These are phyloP conservation scores for Erebia epiphron DNA, from an alignment of 2,888 invertebrate genomes.

Conservation along the genomic window DNA sequence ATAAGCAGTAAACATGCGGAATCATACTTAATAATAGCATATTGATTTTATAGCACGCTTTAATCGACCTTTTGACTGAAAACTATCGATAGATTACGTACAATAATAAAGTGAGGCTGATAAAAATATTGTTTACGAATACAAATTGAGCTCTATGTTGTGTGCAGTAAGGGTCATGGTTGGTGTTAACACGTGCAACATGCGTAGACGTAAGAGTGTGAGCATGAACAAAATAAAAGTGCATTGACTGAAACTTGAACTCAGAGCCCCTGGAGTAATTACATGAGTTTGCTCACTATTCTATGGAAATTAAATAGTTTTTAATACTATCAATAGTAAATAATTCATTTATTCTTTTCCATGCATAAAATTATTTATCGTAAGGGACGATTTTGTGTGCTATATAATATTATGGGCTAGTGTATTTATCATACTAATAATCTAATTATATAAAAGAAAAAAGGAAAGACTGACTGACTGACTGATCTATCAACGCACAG, in stretches of 20 bases:
- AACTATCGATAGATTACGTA: conserved; percentile 41
- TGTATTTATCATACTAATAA: too few relatives aligned
- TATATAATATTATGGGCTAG: too few relatives aligned
- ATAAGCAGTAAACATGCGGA: conserved; percentile 16
- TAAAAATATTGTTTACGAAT: conserved; percentile 20
- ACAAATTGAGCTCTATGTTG: conserved; percentile 21
- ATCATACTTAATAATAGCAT: conserved; percentile 11
- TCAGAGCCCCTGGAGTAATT: conserved; percentile 16
- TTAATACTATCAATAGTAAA: not conserved
- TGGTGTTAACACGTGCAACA: conserved; percentile 6
- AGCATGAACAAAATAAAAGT: conserved; percentile 36
- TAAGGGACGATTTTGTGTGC: too few relatives aligned
- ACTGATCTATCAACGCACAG: too few relatives aligned
- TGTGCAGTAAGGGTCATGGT: conserved; percentile 20
- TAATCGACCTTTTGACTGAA: conserved; percentile 41
- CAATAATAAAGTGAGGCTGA: conserved; percentile 36
- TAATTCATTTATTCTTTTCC: too few relatives aligned
- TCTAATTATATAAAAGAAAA: too few relatives aligned
- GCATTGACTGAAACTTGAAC: conserved; percentile 41
- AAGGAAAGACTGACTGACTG: too few relatives aligned
- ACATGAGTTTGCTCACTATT: conserved; percentile 6
- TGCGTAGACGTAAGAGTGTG: conserved; percentile 19
- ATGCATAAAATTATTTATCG: too few relatives aligned
- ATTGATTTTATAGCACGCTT: conserved; percentile 25
- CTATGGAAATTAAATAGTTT: not conserved